Base-by-base conservation (phyloP, 1,140 invertebrate genomes). In the Chironomus striatipennis region DNA sequence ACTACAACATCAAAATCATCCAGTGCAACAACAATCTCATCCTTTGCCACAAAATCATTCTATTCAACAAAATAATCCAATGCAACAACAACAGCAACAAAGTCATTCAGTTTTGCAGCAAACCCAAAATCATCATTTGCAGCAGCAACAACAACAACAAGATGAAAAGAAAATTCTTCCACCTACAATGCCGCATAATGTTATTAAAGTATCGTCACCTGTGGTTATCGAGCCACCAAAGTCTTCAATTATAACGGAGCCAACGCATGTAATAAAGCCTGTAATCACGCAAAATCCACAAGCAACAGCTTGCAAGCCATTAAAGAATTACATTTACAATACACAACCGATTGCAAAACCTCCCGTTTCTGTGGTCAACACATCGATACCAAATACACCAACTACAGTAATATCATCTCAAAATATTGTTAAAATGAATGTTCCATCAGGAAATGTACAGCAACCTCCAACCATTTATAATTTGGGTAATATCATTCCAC, bases 401-500 rank as follows among this genome's bases (percentile, higher is more conserved):
- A 18, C 65, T 2, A 70, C 65, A 21, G 65, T 70, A 6, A 70
- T 70, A 18, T 70, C 65, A 18, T 70, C 65, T 6, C 65, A 18
- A 20, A n/a, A n/a, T 57, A n/a, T 57, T n/a, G 65, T 20, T 18
- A 70, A 70, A 18, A 70, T 18, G 18, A 70, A 70, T 70, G 65
- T 70, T 70, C 47, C 47, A 57, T 9, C 17, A 18, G 65, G 65
- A 7, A 70, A 18, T 70, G 65, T 70, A 0, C 65, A 67, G 21
- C 81, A 78, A 65, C 15, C 75, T 0, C 77, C 82, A 0, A 78
- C 80, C 0, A 81, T 83, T 42, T 80, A 83, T 2, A 83, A 80
- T 74, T 74, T 82, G 2, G 76, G 15, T 7, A 70, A 18, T 18
- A 67, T 67, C 7, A 67, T 67, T 67, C 12, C 17, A 20, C 20